Evolutionary conservation across 2,113 vertebrate genomes (phyloP).

Genomic region (Perca fluviatilis): DNA sequence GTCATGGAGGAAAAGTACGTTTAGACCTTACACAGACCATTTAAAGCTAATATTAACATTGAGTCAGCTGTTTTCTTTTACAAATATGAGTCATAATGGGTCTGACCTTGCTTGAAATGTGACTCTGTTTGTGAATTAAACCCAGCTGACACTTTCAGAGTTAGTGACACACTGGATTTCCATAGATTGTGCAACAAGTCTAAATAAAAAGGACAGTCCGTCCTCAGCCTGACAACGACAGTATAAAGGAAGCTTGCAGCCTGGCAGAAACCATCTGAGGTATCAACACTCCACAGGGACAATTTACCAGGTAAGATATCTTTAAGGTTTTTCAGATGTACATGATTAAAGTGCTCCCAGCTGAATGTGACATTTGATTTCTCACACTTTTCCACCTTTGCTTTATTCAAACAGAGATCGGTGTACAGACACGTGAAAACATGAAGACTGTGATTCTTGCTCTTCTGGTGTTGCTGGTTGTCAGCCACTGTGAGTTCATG

Average conservation of each 20-base stretch:
- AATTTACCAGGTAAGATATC: constrained; percentile 4
- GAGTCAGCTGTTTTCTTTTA: too few species aligned
- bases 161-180: neutral
- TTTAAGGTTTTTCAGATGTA: neutral
- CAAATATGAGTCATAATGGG: neutral
- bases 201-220: neutral
- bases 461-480: constrained; percentile 28
- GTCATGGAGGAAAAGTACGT: too few species aligned
- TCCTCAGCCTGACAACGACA: too few species aligned
- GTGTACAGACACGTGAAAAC: constrained; percentile 6
- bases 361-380: neutral
- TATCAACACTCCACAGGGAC: neutral
- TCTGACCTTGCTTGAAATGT: neutral
- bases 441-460: constrained; percentile 48
- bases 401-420: neutral
- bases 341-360: neutral
- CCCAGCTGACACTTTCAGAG: neutral
- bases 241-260: neutral
- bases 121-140: neutral
- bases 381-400: neutral
- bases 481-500: constrained; percentile 48
- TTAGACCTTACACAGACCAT: too few species aligned
- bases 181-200: neutral
- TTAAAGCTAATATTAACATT: too few species aligned
- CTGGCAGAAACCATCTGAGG: neutral